Evolutionary conservation across 2,113 vertebrate species (phyloP), one percentile per base, ranked within the genome.

Genomic region (Sprattus sprattus): DNA sequence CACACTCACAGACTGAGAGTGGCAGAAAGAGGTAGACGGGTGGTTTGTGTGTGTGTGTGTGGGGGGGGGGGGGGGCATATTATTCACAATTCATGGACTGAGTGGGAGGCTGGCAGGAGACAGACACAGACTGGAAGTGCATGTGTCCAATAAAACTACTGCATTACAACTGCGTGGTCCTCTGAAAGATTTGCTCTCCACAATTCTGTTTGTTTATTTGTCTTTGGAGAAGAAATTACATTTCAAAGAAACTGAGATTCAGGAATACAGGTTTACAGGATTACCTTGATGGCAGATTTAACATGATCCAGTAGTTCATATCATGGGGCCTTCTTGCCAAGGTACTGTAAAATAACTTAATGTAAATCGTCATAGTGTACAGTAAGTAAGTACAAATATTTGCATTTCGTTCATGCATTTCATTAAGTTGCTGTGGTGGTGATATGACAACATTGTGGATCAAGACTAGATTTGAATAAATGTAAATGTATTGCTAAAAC

Each of bases 31-130:
- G 60, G 25, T 28, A 32, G 25, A 71, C 3, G 44, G 15, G 10
- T 39, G 50, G 9, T 44, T 78, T 50, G 86, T 64, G 89, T 87
- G 81, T 85, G 82, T 85, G 84, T 89, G 85, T 81, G 87, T 87
- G 90, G 9, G 18, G 20, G 60, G 6, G 90, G 91, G 84, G 92
- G 92, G 49, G 84, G 6, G 82, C 90, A 71, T 32, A 32, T 92
- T 90, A 92, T 94, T 91, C 88, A 93, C 93, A 91, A 94, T 93
- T 93, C 92, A 94, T 93, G 86, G 90, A 84, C 81, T 86, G 93
- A 91, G 92, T 92, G 92, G 93, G 91, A 88, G 88, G 92, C 82
- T 87, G 87, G 83, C 89, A 89, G 92, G 91, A 89, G 92, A 90
- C 91, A 87, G 88, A 85, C 89, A 89, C 89, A 52, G 89, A 92